A percentile compares a stretch with the other conserved stretches of the same genome.
phyloP scores from a whole-genome alignment of 2,797 vertebrate genomes.

The Centropyge bicolor region DNA sequence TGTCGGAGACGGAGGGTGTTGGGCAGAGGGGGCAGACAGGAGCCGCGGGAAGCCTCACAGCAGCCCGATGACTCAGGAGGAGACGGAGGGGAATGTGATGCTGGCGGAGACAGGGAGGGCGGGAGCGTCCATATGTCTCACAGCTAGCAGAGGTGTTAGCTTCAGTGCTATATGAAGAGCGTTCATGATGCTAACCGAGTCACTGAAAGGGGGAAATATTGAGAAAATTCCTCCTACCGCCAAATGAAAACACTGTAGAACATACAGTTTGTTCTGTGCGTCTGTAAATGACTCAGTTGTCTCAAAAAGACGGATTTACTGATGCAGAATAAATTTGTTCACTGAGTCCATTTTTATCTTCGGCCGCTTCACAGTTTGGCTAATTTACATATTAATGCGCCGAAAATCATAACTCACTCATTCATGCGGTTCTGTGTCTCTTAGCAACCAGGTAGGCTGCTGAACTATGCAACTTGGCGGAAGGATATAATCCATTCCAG shows the following conservation, averaged over 20 bases:
- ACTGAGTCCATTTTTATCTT: background rate
- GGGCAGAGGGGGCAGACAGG: background rate
- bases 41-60: background rate
- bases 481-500: background rate
- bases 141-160: background rate
- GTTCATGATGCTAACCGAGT: too few species aligned
- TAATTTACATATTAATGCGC: slow-evolving; percentile 69
- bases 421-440: slow-evolving; percentile 32
- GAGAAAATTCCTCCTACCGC: background rate
- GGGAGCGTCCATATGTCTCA: background rate
- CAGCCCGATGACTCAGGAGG: slow-evolving; percentile 63
- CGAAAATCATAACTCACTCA: background rate
- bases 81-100: slow-evolving; percentile 39
- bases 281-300: fast-evolving
- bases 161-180: background rate
- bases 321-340: background rate
- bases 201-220: too few species aligned
- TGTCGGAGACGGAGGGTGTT: slow-evolving; percentile 20
- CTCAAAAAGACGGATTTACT: background rate
- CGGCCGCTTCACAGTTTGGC: slow-evolving; percentile 39
- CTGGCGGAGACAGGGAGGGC: slow-evolving; percentile 4
- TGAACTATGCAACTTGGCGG: background rate
- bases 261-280: too few species aligned
- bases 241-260: background rate
- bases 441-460: slow-evolving; percentile 54